These are phyloP conservation scores for Oncorhynchus tshawytscha DNA, from an alignment of 2,113 vertebrate genomes.

Conservation along the genomic window DNA sequence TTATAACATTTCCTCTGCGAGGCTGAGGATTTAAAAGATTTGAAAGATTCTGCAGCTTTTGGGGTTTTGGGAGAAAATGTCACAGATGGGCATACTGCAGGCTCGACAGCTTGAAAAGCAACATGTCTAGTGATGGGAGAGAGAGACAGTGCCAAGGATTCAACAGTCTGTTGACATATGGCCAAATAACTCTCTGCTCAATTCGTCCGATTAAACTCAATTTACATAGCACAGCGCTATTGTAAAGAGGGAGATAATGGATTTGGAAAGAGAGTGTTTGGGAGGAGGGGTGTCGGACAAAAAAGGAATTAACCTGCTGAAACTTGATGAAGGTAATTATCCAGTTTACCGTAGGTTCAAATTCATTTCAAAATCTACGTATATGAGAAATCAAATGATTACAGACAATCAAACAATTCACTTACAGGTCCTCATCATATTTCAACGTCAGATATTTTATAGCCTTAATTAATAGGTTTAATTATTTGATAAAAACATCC, in stretches of 20 bases:
- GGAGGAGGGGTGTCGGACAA: neutral
- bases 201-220: conserved; percentile 38
- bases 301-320: conserved; percentile 1
- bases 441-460: neutral
- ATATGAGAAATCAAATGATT: neutral
- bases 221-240: neutral
- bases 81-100: conserved; percentile 71
- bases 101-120: conserved; percentile 73
- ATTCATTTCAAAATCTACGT: conserved; percentile 15
- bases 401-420: neutral
- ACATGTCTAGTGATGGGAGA: conserved; percentile 61
- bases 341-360: conserved; percentile 9
- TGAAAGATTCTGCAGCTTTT: neutral
- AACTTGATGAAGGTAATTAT: conserved; percentile 8
- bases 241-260: neutral
- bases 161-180: conserved; percentile 60
- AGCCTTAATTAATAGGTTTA: neutral
- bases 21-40: conserved; percentile 36
- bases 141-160: conserved; percentile 56
- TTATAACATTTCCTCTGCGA: conserved; percentile 20
- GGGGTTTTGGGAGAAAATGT: conserved; percentile 46
- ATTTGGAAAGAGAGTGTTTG: neutral
- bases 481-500: neutral
- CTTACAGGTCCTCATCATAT: neutral
- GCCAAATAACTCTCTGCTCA: conserved; percentile 34